Base-by-base conservation (phyloP, 2,888 invertebrate genomes). In the Hoplodrina blanda region DNA sequence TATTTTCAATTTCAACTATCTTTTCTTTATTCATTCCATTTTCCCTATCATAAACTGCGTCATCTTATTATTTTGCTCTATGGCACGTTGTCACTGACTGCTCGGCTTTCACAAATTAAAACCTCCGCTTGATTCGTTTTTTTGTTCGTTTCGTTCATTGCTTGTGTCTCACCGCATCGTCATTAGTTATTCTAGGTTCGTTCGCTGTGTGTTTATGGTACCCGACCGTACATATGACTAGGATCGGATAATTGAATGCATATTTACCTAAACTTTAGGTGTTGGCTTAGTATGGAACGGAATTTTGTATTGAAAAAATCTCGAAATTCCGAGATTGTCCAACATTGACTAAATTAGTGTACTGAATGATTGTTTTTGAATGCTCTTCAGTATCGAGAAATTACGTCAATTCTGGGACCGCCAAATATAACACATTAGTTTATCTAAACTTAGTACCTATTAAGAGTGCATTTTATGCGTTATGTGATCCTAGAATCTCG, bases 81-180 rank as follows among this genome's bases (percentile, higher is more conserved):
- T 64, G 78, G 89, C 89, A 89, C 89, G 85, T 84, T 85, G 84
- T 86, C 76, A 85, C 81, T 85, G 81, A 83, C 80, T 57, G 83
- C 85, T 84, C 83, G 80, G 85, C 89, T 87, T 87, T 78, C 82
- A 80, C 82, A 73, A 85, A 81, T 72, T 72, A 77, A 85, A 85
- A 82, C 64, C 70, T 66, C 46, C 69, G 85, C 86, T 85, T 84
- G 63, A 61, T 62, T 63, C 69, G 69, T 76, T 79, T 76, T 77
- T 10, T 66, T 82, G 67, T 79, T 76, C 77, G 84, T 80, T 78
- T 73, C 73, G 81, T 85, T 78, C 85, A 88, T 85, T 65, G 86
- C 88, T 87, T 79, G 46, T 76, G 56, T 73, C 52, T 73, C 75
- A 85, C 68, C 66, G 72, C 83, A 77, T 73, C 59, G 69, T 62